Percentiles rank a stretch among this genome's conserved stretches.
phyloP scores from a whole-genome alignment of 1,140 invertebrate species.

The Polypedilum vanderplanki region DNA sequence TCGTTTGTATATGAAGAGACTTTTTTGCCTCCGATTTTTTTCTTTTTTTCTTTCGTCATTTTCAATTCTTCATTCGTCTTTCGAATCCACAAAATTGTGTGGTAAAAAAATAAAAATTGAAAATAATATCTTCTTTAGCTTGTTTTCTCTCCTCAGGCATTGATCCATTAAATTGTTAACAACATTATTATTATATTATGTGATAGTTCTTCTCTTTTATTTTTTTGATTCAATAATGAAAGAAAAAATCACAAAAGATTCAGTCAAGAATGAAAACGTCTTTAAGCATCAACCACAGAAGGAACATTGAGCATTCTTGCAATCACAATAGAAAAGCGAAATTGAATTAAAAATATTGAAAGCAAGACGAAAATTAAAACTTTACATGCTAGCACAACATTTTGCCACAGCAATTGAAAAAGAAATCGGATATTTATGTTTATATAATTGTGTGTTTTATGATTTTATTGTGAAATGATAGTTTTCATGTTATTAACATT shows the following conservation, averaged over 20 bases:
- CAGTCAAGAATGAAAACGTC: constrained; percentile 25
- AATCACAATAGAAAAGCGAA: background rate
- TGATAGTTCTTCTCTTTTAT: constrained; percentile 9
- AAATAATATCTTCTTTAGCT: constrained; percentile 19
- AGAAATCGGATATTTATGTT: constrained; percentile 21
- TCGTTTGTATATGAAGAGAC: background rate
- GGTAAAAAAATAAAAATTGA: background rate
- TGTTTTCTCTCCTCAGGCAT: constrained; percentile 10
- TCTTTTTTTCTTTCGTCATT: background rate
- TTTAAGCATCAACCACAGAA: constrained; percentile 17
- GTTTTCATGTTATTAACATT: background rate
- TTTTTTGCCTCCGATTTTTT: background rate
- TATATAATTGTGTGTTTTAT: constrained; percentile 15
- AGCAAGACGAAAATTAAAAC: background rate
- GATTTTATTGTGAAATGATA: background rate
- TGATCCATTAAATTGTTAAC: constrained; percentile 19
- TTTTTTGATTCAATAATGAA: constrained; percentile 14
- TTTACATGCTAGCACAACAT: background rate
- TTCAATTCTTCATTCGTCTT: background rate
- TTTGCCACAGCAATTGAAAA: background rate
- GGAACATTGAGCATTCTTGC: background rate
- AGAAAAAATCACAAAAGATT: constrained; percentile 1
- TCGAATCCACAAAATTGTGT: too few relatives aligned
- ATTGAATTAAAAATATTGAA: constrained; percentile 8
- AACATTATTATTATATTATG: constrained; percentile 20